Conservation (phyloP, 64 coral and sea anemone species). For the Catalaphyllia jardinei region DNA sequence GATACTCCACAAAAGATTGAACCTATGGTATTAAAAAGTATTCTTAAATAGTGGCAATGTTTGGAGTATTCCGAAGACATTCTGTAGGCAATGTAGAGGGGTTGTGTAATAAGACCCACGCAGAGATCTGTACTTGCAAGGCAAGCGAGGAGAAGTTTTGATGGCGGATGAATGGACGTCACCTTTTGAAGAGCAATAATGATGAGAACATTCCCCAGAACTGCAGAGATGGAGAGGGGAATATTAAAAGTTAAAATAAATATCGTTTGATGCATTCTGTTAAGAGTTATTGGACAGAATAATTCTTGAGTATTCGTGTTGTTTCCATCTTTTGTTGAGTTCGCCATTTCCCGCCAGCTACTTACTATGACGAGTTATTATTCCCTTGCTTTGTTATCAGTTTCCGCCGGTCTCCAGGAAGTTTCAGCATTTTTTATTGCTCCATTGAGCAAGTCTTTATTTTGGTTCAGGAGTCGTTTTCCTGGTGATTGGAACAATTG, state of each 20-base stretch:
- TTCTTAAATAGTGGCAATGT: background rate
- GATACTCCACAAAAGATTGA: background rate
- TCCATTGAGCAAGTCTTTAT: no score
- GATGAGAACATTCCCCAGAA: background rate
- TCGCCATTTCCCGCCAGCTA: background rate
- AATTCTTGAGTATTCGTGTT: background rate
- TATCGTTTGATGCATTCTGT: background rate
- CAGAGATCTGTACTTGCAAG: background rate
- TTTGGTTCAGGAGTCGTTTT: no score
- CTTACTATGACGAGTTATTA: background rate
- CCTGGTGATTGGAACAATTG: no score
- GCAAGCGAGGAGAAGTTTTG: background rate
- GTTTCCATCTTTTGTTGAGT: background rate
- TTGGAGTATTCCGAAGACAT: background rate
- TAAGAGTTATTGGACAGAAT: background rate
- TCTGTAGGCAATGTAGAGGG: background rate
- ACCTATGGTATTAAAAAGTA: background rate
- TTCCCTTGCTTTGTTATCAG: background rate
- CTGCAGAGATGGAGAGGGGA: background rate
- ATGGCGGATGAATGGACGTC: background rate
- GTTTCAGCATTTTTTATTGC: no score
- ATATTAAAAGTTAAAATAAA: background rate
- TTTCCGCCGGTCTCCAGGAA: no score
- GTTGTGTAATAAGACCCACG: background rate
- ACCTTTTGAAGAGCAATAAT: background rate